Evolutionary conservation across 2,888 invertebrate genomes (phyloP).

Genomic region (Cephus nigrinus): DNA sequence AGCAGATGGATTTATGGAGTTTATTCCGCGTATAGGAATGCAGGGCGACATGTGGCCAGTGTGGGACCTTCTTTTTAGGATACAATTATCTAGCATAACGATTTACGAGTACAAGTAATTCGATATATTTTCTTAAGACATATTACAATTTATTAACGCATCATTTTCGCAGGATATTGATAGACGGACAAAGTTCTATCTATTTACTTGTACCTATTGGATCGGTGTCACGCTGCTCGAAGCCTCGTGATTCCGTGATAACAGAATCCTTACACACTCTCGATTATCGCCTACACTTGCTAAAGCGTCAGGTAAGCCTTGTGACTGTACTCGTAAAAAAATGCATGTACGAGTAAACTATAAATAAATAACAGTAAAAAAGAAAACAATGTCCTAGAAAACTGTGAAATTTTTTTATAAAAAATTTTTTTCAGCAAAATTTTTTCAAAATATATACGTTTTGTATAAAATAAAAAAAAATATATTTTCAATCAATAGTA

Average conservation of each 20-base stretch:
- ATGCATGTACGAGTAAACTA: neutral
- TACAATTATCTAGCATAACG: neutral
- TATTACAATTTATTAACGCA: neutral
- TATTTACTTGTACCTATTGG: neutral
- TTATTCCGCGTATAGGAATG: conserved; percentile 13
- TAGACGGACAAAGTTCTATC: neutral
- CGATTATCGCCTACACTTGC: neutral
- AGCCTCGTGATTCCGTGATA: neutral
- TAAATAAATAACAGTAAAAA: no score
- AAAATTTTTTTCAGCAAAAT: no score
- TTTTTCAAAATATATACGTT: no score
- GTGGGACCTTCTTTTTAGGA: neutral
- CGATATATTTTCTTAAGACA: neutral
- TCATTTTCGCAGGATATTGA: neutral
- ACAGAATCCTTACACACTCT: neutral
- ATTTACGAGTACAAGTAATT: neutral
- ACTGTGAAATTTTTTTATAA: no score
- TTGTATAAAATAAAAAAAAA: neutral
- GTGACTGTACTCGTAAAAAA: neutral
- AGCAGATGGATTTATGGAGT: conserved; percentile 15
- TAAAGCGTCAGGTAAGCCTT: neutral
- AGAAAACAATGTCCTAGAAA: no score
- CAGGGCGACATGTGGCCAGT: conserved; percentile 20
- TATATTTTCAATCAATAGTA: neutral
- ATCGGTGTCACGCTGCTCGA: neutral